Evolutionary conservation across 2,797 vertebrate species (phyloP), one percentile per base, ranked within the genome.

Genomic region (Anguilla megastoma): DNA sequence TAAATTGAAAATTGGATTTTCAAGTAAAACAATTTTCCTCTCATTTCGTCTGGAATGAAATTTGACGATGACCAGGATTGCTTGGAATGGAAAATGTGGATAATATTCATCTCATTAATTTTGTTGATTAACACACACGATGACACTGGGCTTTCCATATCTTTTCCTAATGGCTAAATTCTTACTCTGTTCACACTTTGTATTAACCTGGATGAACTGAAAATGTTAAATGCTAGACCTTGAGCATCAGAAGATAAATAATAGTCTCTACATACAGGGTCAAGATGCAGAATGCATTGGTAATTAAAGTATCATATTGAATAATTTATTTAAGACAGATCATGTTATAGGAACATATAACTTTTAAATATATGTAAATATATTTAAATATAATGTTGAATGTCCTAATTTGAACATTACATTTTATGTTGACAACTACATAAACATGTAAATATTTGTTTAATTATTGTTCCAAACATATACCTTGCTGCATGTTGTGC

Each of bases 1-100:
- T 92, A 91, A 93, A 93, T 88, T 89, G 84, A 91, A 88, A 63
- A 66, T 86, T 50, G n/a, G 21, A 87, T 50, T 86, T 86, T 86
- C 60, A 58, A 85, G 36, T 36, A 74, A 58, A 85, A 76, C 71
- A 56, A 86, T 60, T 56, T 88, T 54, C 6, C 48, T 74, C 69
- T 63, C 0, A 30, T 41, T 80, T 80, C 18, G 12, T 14, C 71
- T 79, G 87, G 58, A 85, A 85, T 63, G 33, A 80, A 48, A 80
- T 80, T 24, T 6, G 21, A 16, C 36, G 24, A 48, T 45, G 41
- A 5, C 14, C 48, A 21, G 36, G 18, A 48, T 80, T 80, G 36
- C 5, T 45, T 14, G 6, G 76, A 18, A 48, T 21, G 16, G 76
- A 8, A 80, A 76, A 21, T 80, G 14, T 33, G 27, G 1, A 33